Conservation (phyloP, 2,113 vertebrate genomes). For the Geococcyx californianus region DNA sequence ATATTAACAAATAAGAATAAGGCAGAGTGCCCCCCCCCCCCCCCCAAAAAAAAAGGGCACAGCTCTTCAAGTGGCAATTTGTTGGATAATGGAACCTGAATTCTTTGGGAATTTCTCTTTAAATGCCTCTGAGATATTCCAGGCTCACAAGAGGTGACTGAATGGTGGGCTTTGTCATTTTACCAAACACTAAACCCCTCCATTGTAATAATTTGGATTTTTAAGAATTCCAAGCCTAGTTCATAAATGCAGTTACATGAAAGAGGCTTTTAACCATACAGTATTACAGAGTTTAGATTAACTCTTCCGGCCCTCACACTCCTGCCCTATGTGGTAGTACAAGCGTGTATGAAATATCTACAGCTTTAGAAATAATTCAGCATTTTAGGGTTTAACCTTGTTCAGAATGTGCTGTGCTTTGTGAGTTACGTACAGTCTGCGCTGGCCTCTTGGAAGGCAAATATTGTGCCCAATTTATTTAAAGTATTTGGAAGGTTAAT, state of each 20-base stretch:
- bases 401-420: not conserved
- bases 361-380: not conserved
- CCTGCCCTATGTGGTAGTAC: not conserved
- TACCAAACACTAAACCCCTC: not conserved
- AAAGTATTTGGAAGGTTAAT: constrained; percentile 31
- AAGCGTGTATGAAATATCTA: not conserved
- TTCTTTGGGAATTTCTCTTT: not conserved
- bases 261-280: not conserved
- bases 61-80: not conserved
- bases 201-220: constrained; percentile 25
- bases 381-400: not conserved
- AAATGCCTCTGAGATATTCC: not conserved
- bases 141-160: not conserved
- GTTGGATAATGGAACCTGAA: not conserved
- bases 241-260: not conserved
- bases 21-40: no score
- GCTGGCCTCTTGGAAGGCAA: not conserved
- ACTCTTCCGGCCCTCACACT: not conserved
- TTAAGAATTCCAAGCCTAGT: constrained; percentile 16
- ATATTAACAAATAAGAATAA: not conserved
- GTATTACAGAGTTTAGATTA: not conserved
- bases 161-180: not conserved
- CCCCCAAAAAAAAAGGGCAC: not conserved
- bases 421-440: not conserved
- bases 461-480: not conserved